Base-by-base conservation (phyloP, 2,113 vertebrate genomes). In the Ornithorhynchus anatinus region DNA sequence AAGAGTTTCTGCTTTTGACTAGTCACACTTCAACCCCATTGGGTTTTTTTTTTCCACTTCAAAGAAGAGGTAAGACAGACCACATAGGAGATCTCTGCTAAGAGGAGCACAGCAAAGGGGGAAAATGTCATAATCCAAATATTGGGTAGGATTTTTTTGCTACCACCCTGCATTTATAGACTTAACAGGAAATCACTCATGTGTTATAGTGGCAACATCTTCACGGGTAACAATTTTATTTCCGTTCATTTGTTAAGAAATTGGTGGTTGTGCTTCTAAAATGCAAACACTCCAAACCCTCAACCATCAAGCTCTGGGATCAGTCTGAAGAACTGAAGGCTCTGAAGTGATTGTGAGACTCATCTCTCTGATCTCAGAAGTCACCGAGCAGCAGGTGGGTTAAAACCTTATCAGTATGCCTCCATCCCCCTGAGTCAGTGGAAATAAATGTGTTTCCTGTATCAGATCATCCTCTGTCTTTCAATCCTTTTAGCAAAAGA, bases 391-490 rank as follows among this genome's bases (percentile, higher is more conserved):
- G n/a, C n/a, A n/a, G n/a, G n/a, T n/a, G n/a, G n/a, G n/a, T n/a
- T n/a, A n/a, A n/a, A n/a, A n/a, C n/a, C n/a, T n/a, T n/a, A n/a
- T n/a, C n/a, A 23, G 47, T 11, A 42, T 38, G 25, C 33, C 19
- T n/a, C 16, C 25, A 10, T 13, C 10, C 19, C 38, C 4, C 22
- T 62, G 5, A 77, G 38, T 9, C 6, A 13, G 4, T 15, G 66
- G n/a, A 8, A 60, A 9, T 47, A 35, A 42, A 39, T 15, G 12
- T 14, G 0, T 0, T n/a, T n/a, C n/a, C 11, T 38, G 11, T 12
- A 2, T 0, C 63, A 1, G 47, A 11, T 13, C 0, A 0, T 38
- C 59, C 5, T 38, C 5, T 38, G 6, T 2, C 12, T 50, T 69
- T 66, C n/a, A n/a, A n/a, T n/a, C n/a, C n/a, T n/a, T n/a, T 20